Base-by-base conservation (phyloP, 2,888 invertebrate genomes). In the Sinelater perroti region DNA sequence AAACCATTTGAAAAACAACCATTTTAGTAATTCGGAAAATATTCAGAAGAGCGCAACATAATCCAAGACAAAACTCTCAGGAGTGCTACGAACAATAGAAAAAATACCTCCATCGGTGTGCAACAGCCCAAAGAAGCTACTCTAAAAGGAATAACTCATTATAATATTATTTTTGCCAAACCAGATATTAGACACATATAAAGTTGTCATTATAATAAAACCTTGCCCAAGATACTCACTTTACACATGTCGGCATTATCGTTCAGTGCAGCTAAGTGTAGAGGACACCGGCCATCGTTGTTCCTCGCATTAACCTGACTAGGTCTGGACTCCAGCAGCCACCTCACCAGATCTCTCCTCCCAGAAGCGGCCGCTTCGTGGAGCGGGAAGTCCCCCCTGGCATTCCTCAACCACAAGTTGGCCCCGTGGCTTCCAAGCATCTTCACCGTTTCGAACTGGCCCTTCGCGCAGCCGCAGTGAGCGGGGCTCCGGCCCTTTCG, bases 331-430 rank as follows among this genome's bases (percentile, higher is more conserved):
- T 87, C 86, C 52, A 95, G 80, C 33, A 97, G 79, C 95, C 96
- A 97, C 69, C 90, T 87, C 0, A 96, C 90, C 56, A 96, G 77
- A 70, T 95, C 95, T 62, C 92, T 86, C 60, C 95, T 83, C 1
- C 97, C 96, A 0, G 95, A 95, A 31, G 92, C 87, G 0, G 97
- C 92, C 0, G 98, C 97, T 79, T 99, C 98, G 75, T 99, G 98
- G 16, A 98, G 81, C 0, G 98, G 95, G 52, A 95, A 84, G 76
- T 98, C 98, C 0, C 98, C 98, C 72, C 94, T 88, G 1, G 94
- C 91, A 74, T 97, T 97, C 62, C 92, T 84, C 51, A 93, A 80
- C 91, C 97, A 97, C 36, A 98, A 81, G 75, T 97, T 95, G 0
- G 93, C 95, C 13, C 91, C 91, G 68, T 88, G 85, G 36, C 84